Conservation (phyloP, 2,113 vertebrate genomes). For the Paedocypris sp. region DNA sequence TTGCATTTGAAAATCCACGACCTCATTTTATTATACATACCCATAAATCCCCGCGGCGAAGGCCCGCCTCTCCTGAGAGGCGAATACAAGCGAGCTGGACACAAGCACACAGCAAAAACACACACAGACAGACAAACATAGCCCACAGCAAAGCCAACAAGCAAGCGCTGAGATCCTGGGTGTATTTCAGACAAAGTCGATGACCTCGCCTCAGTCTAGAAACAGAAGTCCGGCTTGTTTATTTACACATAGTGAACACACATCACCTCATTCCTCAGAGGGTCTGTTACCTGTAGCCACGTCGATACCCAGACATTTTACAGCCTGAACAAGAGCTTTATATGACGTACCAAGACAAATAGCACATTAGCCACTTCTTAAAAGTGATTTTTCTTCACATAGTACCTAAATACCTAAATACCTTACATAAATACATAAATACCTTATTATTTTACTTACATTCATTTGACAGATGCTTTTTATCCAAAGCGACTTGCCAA, state of each 20-base stretch:
- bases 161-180: not conserved
- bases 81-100: constrained; percentile 7
- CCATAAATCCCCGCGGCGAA: constrained; percentile 7
- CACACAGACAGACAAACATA: constrained; percentile 40
- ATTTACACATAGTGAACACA: not conserved
- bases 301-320: too few species aligned
- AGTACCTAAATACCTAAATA: too few species aligned
- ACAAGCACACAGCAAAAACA: constrained; percentile 8
- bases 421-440: too few species aligned
- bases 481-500: too few species aligned
- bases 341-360: not conserved
- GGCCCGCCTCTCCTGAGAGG: not conserved
- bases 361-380: too few species aligned
- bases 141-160: constrained; percentile 22
- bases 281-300: not conserved
- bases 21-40: constrained; percentile 16
- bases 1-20: constrained; percentile 1
- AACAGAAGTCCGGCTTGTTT: constrained; percentile 15
- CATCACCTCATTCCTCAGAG: not conserved
- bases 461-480: too few species aligned
- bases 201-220: constrained; percentile 43
- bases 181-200: constrained; percentile 25
- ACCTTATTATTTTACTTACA: too few species aligned
- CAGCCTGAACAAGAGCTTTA: not conserved
- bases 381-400: too few species aligned